These are phyloP conservation scores for Hydropsyche tenuis DNA, from an alignment of 1,140 invertebrate species.

Conservation along the genomic window DNA sequence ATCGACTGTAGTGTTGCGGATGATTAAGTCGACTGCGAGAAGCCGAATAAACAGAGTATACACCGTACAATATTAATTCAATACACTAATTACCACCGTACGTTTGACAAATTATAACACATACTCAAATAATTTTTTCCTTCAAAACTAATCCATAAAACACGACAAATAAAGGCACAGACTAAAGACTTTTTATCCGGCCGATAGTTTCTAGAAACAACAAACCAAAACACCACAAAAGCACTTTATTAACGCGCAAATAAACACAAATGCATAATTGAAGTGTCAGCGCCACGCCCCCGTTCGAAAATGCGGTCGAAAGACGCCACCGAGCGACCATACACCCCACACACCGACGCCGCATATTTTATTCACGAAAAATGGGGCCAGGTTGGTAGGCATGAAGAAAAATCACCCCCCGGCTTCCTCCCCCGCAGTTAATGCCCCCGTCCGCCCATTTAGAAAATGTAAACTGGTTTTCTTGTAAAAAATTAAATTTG, in stretches of 20 bases:
- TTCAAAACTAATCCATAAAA: too few species aligned
- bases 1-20: slow-evolving; percentile 8
- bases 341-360: not conserved
- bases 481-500: slow-evolving; percentile 49
- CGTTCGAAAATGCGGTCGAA: not conserved
- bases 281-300: not conserved
- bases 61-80: too few species aligned
- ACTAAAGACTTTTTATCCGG: too few species aligned
- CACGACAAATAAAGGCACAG: too few species aligned
- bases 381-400: not conserved
- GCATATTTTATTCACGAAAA: slow-evolving; percentile 35
- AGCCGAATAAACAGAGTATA: not conserved
- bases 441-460: slow-evolving; percentile 35
- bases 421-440: not conserved
- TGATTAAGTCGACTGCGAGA: slow-evolving; percentile 10
- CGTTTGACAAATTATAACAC: too few species aligned
- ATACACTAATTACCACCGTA: too few species aligned
- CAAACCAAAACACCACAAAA: not conserved
- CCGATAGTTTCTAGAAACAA: not conserved
- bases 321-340: too few species aligned
- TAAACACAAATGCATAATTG: slow-evolving; percentile 2
- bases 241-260: not conserved
- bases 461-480: slow-evolving; percentile 47
- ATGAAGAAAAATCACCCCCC: slow-evolving; percentile 36
- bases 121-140: too few species aligned